Percentiles rank a stretch among this genome's conserved stretches.
These are phyloP conservation scores for Erebia palarica DNA, from an alignment of 2,888 invertebrate species.

Conservation along the genomic window DNA sequence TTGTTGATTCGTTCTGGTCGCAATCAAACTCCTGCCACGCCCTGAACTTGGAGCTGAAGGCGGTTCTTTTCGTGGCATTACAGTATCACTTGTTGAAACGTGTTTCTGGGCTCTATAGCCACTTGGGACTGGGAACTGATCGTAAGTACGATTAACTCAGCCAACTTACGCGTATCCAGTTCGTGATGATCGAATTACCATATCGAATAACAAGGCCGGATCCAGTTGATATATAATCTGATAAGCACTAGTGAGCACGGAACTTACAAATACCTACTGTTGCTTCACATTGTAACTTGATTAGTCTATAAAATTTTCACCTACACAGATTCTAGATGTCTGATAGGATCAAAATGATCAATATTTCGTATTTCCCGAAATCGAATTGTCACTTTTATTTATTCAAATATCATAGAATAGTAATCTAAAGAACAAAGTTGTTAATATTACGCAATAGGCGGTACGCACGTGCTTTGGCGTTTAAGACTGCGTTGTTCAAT, in stretches of 20 bases:
- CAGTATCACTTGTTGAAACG: conserved; percentile 47
- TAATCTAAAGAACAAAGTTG: background rate
- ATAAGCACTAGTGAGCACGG: conserved; percentile 72
- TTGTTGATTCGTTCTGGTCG: conserved; percentile 67
- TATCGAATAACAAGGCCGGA: conserved; percentile 73
- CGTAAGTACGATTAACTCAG: conserved; percentile 56
- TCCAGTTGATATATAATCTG: conserved; percentile 75
- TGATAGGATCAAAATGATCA: conserved; percentile 28
- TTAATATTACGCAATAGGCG: conserved; percentile 12
- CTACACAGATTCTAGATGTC: conserved; percentile 28
- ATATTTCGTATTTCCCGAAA: conserved; percentile 3
- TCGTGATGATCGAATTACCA: conserved; percentile 65
- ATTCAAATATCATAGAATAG: background rate
- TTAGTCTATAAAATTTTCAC: conserved; percentile 36
- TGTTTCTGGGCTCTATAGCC: conserved; percentile 54
- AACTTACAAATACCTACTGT: conserved; percentile 50
- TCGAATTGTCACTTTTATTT: background rate
- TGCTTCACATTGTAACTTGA: conserved; percentile 37
- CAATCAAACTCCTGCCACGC: conserved; percentile 67
- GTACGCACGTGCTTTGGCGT: conserved; percentile 33
- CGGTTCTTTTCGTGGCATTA: conserved; percentile 70
- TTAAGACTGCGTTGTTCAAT: conserved; percentile 42
- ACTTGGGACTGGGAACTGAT: conserved; percentile 59
- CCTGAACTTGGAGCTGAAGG: conserved; percentile 51
- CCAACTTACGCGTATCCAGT: conserved; percentile 65